These are phyloP conservation scores for Passer montanus DNA, from an alignment of 2,113 vertebrate species.

Conservation along the genomic window DNA sequence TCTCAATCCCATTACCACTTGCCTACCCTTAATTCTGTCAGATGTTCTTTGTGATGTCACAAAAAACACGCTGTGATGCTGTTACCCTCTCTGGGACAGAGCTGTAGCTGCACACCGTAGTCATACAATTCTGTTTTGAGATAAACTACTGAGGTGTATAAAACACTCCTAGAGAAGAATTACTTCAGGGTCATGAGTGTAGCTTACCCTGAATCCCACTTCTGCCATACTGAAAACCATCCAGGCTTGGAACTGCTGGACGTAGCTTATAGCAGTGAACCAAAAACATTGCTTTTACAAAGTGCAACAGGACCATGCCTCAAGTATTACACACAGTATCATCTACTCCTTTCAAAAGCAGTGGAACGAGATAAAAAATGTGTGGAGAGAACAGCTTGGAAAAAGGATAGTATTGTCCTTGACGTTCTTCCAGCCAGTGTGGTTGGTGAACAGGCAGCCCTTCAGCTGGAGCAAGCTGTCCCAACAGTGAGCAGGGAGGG, in stretches of 20 bases:
- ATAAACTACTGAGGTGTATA: neutral
- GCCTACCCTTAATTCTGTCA: neutral
- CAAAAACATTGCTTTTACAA: neutral
- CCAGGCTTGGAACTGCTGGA: neutral
- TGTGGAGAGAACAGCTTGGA: neutral
- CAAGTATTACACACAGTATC: neutral
- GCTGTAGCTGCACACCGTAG: neutral
- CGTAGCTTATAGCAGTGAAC: neutral
- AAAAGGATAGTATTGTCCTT: neutral
- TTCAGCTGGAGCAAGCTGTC: neutral
- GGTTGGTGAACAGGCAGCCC: neutral
- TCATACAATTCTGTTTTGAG: neutral
- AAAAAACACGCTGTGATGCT: neutral
- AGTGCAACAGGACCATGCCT: neutral
- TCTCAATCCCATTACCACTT: neutral
- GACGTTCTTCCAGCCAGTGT: neutral
- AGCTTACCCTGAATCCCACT: neutral
- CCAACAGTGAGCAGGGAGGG: neutral
- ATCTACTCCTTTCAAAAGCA: neutral
- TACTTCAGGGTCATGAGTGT: neutral
- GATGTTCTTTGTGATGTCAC: neutral
- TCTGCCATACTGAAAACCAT: neutral
- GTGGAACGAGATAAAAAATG: neutral
- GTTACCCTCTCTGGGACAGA: neutral
- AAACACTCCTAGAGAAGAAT: neutral